Base-by-base conservation (phyloP, 2,113 vertebrate genomes). In the Theropithecus gelada region DNA sequence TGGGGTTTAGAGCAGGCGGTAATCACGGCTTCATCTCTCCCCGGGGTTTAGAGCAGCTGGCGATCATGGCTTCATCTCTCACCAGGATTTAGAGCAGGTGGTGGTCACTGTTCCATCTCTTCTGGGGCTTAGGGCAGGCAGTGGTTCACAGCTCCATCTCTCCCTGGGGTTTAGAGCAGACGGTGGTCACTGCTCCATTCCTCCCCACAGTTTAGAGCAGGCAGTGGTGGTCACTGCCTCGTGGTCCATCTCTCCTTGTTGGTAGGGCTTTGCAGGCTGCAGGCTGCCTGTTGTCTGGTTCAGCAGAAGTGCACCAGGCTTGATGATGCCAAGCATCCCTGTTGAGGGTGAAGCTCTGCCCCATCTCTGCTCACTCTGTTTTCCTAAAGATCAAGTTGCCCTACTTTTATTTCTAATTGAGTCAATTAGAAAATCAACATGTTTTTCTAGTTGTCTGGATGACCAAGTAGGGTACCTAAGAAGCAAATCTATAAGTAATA, bases 21-120 rank as follows among this genome's bases (percentile, higher is more conserved):
- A 11, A 5, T 64, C 61, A 30, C 0, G 0, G 27, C 27, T 64
- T 12, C 61, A 64, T 30, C 5, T 30, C 11, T 64, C 2, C 2
- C 27, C 0, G 0, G 61, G 61, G 11, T 13, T 64, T 13, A 64
- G 25, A 5, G 25, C 25, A 61, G 59, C 9, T 0, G 3, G 22
- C 8, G 22, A 8, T 59, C 22, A 59, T 0, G 2, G 22, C 57
- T 57, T 23, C 57, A 59, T 59, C 22, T 9, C 3, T 59, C 20
- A 8, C 57, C 3, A 0, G 57, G 57, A 8, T 8, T 59, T 23
- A 59, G 9, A 10, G 59, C 8, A 27, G 9, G 9, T 3, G 16
- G 50, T 17, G 50, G 50, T 52, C 5, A 55, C 52, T 6, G 6
- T 17, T 55, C 52, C 52, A 55, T 55, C 52, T 55, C 6, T 18